These are phyloP conservation scores for Limanda limanda DNA, from an alignment of 2,113 vertebrate species.

Conservation along the genomic window DNA sequence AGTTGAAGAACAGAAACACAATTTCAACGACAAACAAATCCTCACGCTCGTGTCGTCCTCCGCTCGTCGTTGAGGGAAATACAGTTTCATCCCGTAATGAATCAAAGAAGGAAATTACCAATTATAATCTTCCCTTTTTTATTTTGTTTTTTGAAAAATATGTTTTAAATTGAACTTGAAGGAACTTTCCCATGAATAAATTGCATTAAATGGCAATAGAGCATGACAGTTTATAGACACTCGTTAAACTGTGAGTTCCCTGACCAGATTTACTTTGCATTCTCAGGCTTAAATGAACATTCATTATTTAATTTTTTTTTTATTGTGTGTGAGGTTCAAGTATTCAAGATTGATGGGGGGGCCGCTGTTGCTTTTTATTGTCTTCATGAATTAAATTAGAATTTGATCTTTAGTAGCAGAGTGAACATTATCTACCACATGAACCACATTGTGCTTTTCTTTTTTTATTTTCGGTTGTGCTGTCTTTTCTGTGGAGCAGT, in stretches of 20 bases:
- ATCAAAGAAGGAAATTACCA: background rate
- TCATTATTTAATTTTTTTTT: background rate
- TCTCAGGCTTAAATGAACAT: background rate
- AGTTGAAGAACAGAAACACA: too few species aligned
- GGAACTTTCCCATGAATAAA: slow-evolving; percentile 19
- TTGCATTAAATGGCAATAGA: slow-evolving; percentile 17
- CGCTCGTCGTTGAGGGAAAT: background rate
- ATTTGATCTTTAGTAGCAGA: background rate
- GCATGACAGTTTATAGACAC: slow-evolving; percentile 1
- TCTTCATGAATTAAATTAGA: background rate
- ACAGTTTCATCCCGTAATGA: background rate
- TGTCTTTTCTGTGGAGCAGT: background rate
- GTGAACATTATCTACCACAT: background rate
- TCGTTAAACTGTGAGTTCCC: background rate
- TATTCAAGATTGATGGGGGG: background rate
- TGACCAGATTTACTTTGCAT: slow-evolving; percentile 2
- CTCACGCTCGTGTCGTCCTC: background rate
- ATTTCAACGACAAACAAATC: background rate
- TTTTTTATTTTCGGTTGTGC: background rate
- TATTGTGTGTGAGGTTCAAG: background rate
- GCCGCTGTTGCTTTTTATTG: background rate
- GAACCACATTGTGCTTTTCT: background rate
- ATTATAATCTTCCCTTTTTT: background rate
- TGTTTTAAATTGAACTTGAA: slow-evolving; percentile 5
- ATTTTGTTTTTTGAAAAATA: background rate